A percentile compares a stretch with the other conserved stretches of the same genome.
These are phyloP conservation scores for Nannoperca australis DNA, from an alignment of 2,797 vertebrate species.

Conservation along the genomic window DNA sequence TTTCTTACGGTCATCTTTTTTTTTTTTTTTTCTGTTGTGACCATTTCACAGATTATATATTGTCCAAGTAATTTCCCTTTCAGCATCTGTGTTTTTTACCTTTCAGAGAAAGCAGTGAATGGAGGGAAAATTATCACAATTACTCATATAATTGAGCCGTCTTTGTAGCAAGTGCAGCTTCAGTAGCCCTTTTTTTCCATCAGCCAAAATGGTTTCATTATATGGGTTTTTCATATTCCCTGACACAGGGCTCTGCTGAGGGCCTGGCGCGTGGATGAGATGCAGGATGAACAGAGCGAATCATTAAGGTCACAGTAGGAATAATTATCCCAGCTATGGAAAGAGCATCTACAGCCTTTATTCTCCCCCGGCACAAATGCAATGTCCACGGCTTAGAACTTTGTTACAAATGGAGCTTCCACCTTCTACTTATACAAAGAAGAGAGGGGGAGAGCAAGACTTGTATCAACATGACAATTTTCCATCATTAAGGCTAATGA, in stretches of 20 bases:
- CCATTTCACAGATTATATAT: conserved; percentile 93
- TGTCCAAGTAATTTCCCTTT: conserved; percentile 99
- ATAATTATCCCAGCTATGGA: conserved; percentile 99
- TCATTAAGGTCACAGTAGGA: conserved; percentile 99
- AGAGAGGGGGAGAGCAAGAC: conserved; percentile 92
- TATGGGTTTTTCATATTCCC: conserved; percentile 99
- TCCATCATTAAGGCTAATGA: conserved; percentile 99
- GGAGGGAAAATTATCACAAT: conserved; percentile 99
- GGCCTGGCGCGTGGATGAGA: conserved; percentile 99
- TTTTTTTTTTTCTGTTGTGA: conserved; percentile 89
- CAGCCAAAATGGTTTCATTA: conserved; percentile 99
- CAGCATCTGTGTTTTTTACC: conserved; percentile 97
- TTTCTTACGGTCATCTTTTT: conserved; percentile 96
- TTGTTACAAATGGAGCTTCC: conserved; percentile 99
- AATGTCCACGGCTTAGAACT: conserved; percentile 99
- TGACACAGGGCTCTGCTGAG: conserved; percentile 98
- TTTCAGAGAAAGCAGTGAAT: conserved; percentile 99
- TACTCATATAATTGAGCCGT: conserved; percentile 99
- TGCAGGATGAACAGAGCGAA: conserved; percentile 98
- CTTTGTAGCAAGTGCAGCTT: conserved; percentile 99
- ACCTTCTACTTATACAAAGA: conserved; percentile 99
- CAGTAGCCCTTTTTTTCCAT: conserved; percentile 99
- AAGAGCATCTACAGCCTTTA: conserved; percentile 99
- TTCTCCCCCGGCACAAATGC: conserved; percentile 98
- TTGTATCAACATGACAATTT: conserved; percentile 99